Evolutionary conservation across 2,888 invertebrate species (phyloP), one percentile per base, ranked within the genome.

Genomic region (Cheilosia scutellata): DNA sequence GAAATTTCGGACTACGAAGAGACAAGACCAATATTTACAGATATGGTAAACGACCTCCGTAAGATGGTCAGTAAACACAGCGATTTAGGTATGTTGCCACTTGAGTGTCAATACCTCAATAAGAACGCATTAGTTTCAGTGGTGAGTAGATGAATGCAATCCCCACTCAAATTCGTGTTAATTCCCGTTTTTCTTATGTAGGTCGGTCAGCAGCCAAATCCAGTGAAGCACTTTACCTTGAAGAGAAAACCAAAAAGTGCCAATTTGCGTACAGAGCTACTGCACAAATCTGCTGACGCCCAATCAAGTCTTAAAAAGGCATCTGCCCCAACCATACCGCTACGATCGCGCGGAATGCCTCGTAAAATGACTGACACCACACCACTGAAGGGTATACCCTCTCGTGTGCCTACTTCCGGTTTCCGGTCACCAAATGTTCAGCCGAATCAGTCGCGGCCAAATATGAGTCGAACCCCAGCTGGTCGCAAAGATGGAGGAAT

Each of bases 351-450:
- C 83, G 96, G 96, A 88, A 97, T 98, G 96, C 98, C 98, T 0
- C 95, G 98, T 89, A 98, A 98, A 94, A 98, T 98, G 97, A 98
- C 98, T 89, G 98, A 98, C 90, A 97, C 97, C 47, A 98, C 98
- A 1, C 98, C 98, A 0, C 93, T 98, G 42, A 98, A 97, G 91
- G 98, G 98, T 0, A 96, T 98, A 87, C 98, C 98, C 1, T 97
- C 97, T 58, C 95, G 97, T 89, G 95, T 95, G 71, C 95, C 96
- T 20, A 93, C 95, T 1, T 94, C 94, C 29, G 95, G 95, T 60
- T 95, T 95, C 90, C 93, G 95, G 20, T 92, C 92, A 27, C 93
- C 91, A 65, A 93, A 92, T 88, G 93, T 91, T 87, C 91, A 79
- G 89, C 93, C 89, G 27, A 91, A 90, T 86, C 90, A 91, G 31